phyloP scores from a whole-genome alignment of 1,140 invertebrate species.

The Berghia stephanieae region DNA sequence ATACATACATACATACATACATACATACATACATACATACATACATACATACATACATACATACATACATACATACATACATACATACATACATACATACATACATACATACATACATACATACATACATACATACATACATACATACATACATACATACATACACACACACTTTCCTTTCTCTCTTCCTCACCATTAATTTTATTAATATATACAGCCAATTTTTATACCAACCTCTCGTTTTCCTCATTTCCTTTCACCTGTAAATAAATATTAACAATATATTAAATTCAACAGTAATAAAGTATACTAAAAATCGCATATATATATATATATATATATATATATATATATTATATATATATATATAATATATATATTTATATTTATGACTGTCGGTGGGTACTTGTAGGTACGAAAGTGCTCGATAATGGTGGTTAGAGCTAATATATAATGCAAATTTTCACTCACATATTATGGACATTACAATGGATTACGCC shows the following conservation, averaged over 20 bases:
- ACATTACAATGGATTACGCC: too few relatives aligned
- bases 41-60: background rate
- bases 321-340: background rate
- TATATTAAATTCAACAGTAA: background rate
- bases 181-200: too few relatives aligned
- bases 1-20: slow-evolving; percentile 9
- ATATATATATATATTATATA: background rate
- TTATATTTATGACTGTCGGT: slow-evolving; percentile 10
- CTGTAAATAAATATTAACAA: background rate
- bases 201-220: too few relatives aligned
- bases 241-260: too few relatives aligned
- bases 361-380: background rate
- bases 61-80: background rate
- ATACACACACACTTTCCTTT: background rate
- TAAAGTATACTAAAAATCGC: background rate
- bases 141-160: background rate
- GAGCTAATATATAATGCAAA: too few relatives aligned
- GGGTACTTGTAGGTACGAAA: too few relatives aligned
- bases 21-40: background rate
- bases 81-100: slow-evolving; percentile 3
- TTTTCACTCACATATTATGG: too few relatives aligned
- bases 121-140: background rate
- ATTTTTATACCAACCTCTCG: too few relatives aligned
- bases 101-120: slow-evolving; percentile 11
- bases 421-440: too few relatives aligned